These are phyloP conservation scores for Leptobrachium leishanense DNA, from an alignment of 2,113 vertebrate genomes.

Conservation along the genomic window DNA sequence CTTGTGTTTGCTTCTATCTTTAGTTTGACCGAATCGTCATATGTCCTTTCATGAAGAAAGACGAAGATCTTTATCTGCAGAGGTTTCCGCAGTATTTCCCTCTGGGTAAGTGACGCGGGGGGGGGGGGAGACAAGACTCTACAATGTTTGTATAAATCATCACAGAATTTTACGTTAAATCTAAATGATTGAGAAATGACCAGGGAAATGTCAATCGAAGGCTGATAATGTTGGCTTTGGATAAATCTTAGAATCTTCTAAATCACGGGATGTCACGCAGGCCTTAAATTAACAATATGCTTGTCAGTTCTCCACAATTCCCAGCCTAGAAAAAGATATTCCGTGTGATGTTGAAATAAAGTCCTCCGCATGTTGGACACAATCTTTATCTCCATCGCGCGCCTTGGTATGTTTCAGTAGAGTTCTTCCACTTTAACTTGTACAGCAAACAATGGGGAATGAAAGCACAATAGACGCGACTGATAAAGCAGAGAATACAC, in stretches of 20 bases:
- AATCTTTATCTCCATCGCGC: background rate
- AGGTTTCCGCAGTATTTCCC: slow-evolving; percentile 63
- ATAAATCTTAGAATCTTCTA: no score
- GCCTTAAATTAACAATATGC: no score
- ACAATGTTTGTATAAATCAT: background rate
- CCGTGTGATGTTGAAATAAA: background rate
- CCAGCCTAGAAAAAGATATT: no score
- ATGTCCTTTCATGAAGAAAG: slow-evolving; percentile 66
- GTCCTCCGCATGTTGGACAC: background rate
- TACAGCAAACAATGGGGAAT: background rate
- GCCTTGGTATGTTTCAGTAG: background rate
- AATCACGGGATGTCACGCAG: no score
- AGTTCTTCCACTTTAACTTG: background rate
- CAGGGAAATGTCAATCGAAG: no score
- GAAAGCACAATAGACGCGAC: background rate
- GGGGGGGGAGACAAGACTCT: no score
- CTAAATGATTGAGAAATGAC: background rate
- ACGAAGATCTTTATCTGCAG: slow-evolving; percentile 59
- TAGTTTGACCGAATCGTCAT: slow-evolving; percentile 66
- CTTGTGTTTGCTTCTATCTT: background rate
- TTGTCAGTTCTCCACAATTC: no score
- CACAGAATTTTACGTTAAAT: background rate
- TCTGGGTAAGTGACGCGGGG: slow-evolving; percentile 46
- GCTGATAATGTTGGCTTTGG: no score
- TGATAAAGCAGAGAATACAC: background rate